A percentile compares a stretch with the other conserved stretches of the same genome.
phyloP scores from a whole-genome alignment of 2,113 vertebrate genomes.

The Lasiurus borealis region DNA sequence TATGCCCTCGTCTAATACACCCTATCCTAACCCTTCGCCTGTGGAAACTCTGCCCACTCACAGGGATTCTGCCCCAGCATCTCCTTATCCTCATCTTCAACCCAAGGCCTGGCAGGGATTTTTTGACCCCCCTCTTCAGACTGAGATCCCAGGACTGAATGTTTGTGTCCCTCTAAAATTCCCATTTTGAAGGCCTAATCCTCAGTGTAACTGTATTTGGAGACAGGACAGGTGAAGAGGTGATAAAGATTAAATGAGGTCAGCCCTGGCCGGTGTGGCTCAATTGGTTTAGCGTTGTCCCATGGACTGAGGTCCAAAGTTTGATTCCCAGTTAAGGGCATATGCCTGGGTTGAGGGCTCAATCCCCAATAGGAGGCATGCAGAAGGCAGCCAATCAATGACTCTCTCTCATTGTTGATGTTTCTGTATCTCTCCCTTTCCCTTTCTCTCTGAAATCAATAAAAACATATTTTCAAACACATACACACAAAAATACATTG shows the following conservation, averaged over 20 bases:
- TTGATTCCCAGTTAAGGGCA: too few species aligned
- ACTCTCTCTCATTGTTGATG: too few species aligned
- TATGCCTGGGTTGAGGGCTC: too few species aligned
- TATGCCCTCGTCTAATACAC: neutral
- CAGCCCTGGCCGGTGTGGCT: too few species aligned
- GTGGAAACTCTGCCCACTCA: neutral
- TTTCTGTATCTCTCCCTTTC: too few species aligned
- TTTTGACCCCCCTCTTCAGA: neutral
- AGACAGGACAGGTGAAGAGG: neutral
- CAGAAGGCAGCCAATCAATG: too few species aligned
- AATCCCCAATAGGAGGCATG: too few species aligned
- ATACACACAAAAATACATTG: too few species aligned
- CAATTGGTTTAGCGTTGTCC: too few species aligned
- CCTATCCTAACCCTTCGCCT: neutral
- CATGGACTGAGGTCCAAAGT: too few species aligned
- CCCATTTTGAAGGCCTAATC: neutral
- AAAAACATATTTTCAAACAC: too few species aligned
- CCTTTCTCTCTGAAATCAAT: too few species aligned
- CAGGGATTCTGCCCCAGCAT: neutral
- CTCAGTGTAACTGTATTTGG: neutral
- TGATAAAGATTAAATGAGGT: neutral
- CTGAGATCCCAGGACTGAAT: neutral
- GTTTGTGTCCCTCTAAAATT: neutral
- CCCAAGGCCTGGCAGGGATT: neutral
- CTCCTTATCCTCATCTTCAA: neutral